Base-by-base conservation (phyloP, 2,113 vertebrate genomes). In the Pandion haliaetus region DNA sequence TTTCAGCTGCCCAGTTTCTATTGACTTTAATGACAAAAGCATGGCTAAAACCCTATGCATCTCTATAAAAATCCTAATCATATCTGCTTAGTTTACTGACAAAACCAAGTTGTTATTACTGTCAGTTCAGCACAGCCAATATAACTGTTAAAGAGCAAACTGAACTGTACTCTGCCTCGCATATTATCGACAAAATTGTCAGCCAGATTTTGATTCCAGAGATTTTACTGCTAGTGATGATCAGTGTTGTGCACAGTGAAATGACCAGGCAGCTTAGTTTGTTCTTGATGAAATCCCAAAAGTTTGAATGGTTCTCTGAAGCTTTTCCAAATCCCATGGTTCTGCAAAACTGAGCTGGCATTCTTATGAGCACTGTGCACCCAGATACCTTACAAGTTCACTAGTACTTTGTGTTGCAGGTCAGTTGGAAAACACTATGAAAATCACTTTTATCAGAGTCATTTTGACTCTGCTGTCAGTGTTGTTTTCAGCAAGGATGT, bases 91-190 rank as follows among this genome's bases (percentile, higher is more conserved):
- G 74, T 96, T 91, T 96, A 92, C 34, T 86, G 81, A 93, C 73
- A 97, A 95, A 96, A 95, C 4, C 65, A 88, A 89, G 91, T 93
- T 95, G 67, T 90, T 97, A 82, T 89, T 96, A 87, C 54, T 98
- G 94, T 96, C 96, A 97, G 32, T 52, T 95, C 54, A 94, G 29
- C 61, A 57, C 40, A 96, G 80, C 49, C 88, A 94, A 79, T 79
- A 58, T 44, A 95, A 94, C 92, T 86, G 84, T 63, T 77, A 96
- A 95, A 94, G 66, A 87, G 87, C 61, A 69, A 66, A 62, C 82
- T 72, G 73, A 91, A 95, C 87, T 88, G 80, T 59, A 90, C 74
- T 96, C 83, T 95, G 55, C 66, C 70, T 95, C 31, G 2, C 54
- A 44, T 93, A 82, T 78, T 85, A 94, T 90, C 2, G 29, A 74